A percentile compares a stretch with the other conserved stretches of the same genome.
These are phyloP conservation scores for Julus scandinavius DNA, from an alignment of 2,888 invertebrate genomes.

Conservation along the genomic window DNA sequence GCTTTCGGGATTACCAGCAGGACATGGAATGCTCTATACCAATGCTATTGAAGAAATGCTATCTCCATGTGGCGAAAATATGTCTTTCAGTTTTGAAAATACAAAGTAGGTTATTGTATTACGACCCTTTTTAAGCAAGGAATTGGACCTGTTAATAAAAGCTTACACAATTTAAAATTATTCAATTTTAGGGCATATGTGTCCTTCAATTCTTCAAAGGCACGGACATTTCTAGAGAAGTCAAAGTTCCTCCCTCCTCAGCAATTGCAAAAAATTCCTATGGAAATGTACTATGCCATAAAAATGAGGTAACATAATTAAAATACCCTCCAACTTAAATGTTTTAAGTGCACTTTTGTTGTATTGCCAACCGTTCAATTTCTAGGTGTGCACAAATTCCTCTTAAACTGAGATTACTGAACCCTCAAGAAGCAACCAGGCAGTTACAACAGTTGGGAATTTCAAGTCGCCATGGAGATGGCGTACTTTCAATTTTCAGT, in stretches of 20 bases:
- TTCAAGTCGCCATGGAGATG: not conserved
- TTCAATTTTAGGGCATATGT: not conserved
- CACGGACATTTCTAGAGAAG: not conserved
- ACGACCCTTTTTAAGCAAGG: not conserved
- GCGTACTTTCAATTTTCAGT: not conserved
- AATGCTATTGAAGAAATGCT: slow-evolving; percentile 58
- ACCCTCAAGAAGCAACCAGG: slow-evolving; percentile 38
- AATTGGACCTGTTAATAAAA: not conserved
- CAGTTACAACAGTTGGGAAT: not conserved
- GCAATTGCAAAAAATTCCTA: not conserved
- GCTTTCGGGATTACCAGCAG: slow-evolving; percentile 63
- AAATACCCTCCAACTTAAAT: not conserved
- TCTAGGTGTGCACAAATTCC: slow-evolving; percentile 41
- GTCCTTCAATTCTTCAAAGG: not conserved
- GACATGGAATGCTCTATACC: slow-evolving; percentile 65
- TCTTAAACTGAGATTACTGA: not conserved
- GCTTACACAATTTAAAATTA: not conserved
- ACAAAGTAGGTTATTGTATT: not conserved
- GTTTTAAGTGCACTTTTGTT: not conserved
- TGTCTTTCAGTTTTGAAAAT: slow-evolving; percentile 27
- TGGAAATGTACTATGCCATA: slow-evolving; percentile 79
- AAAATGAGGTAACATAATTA: slow-evolving; percentile 70
- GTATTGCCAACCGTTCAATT: not conserved
- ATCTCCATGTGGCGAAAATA: slow-evolving; percentile 25
- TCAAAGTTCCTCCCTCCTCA: not conserved